Percentiles rank a stretch among this genome's conserved stretches.
phyloP scores from a whole-genome alignment of 2,113 vertebrate species.

The Gorsachius goisagi region DNA sequence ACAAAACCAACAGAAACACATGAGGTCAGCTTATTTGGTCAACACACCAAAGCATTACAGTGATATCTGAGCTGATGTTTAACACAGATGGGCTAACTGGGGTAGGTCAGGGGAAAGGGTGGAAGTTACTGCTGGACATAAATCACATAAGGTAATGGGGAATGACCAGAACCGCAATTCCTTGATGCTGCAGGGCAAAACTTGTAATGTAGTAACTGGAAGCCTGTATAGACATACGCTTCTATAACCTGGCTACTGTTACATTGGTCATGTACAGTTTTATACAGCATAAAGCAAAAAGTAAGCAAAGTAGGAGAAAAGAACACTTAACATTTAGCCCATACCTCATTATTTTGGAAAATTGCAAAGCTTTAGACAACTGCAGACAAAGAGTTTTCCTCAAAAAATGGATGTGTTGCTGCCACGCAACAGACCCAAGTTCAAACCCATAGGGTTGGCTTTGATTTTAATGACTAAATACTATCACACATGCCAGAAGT shows the following conservation, averaged over 20 bases:
- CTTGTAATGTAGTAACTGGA: not conserved
- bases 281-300: not conserved
- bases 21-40: not conserved
- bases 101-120: not conserved
- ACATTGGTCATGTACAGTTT: not conserved
- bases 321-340: not conserved
- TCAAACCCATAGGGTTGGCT: not conserved
- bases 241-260: not conserved
- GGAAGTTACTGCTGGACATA: not conserved
- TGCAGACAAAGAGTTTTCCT: not conserved
- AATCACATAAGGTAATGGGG: not conserved
- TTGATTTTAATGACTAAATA: not conserved
- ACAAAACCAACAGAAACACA: conserved; percentile 45
- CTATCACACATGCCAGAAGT: not conserved
- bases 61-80: not conserved
- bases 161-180: not conserved
- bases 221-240: fast-evolving
- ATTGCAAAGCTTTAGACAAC: not conserved
- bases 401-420: not conserved
- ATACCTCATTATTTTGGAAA: not conserved
- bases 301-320: not conserved
- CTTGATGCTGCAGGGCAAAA: not conserved
- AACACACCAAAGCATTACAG: not conserved
- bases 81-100: not conserved
- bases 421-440: not conserved